These are phyloP conservation scores for Bombus impatiens DNA, from an alignment of 1,140 invertebrate genomes.

Conservation along the genomic window DNA sequence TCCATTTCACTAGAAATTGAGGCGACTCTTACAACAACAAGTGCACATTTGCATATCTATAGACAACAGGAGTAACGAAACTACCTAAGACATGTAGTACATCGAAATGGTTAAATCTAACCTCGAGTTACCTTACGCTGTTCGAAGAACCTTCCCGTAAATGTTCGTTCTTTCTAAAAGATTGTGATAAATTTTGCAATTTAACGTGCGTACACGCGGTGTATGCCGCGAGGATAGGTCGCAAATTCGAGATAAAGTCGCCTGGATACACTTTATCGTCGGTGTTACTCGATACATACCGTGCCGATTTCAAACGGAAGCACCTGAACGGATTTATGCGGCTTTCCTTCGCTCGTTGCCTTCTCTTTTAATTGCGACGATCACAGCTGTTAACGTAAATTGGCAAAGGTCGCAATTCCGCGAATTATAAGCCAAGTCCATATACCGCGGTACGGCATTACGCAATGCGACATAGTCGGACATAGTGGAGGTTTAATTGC, in stretches of 20 bases:
- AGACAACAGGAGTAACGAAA: too few relatives aligned
- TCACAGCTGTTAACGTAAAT: conserved; percentile 36
- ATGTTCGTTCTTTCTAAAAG: not conserved
- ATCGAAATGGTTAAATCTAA: too few relatives aligned
- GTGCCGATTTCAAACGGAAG: conserved; percentile 37
- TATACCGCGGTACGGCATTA: not conserved
- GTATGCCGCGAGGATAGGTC: not conserved
- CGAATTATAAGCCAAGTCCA: conserved; percentile 18
- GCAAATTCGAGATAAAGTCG: conserved; percentile 9
- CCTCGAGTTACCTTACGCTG: not conserved
- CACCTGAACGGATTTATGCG: conserved; percentile 18
- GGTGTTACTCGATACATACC: conserved; percentile 24
- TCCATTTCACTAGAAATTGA: not conserved
- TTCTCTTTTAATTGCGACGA: conserved; percentile 32
- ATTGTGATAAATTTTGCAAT: not conserved
- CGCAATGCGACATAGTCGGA: not conserved
- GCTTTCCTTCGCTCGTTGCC: not conserved
- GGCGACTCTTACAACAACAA: too few relatives aligned
- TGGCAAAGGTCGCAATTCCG: conserved; percentile 29
- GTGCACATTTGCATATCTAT: too few relatives aligned
- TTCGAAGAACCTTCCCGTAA: not conserved
- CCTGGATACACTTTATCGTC: conserved; percentile 11
- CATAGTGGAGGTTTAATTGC: conserved; percentile 14
- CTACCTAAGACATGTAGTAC: too few relatives aligned
- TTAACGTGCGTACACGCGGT: not conserved